phyloP scores from a whole-genome alignment of 1,140 invertebrate genomes.

The Thaumatotibia leucotreta region DNA sequence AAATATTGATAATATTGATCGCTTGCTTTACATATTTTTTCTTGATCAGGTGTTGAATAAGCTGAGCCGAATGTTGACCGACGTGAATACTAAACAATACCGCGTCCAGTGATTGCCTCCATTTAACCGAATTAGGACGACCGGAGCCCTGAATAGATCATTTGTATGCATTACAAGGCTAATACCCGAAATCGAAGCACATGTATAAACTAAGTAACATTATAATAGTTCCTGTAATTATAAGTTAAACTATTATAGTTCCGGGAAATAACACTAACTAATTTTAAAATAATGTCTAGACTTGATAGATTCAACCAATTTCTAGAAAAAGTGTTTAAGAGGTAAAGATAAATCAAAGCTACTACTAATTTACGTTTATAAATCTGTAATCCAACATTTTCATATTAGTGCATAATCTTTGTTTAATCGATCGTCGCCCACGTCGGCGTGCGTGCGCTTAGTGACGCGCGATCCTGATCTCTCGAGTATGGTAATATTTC shows the following conservation, averaged over 20 bases:
- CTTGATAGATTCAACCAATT: too few species aligned
- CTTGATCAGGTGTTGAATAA: constrained; percentile 18
- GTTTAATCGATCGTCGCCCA: neutral
- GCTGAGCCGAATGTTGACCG: neutral
- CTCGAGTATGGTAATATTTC: constrained; percentile 53
- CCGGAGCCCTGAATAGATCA: neutral
- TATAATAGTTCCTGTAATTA: constrained; percentile 10
- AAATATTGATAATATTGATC: constrained; percentile 19
- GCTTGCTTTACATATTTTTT: constrained; percentile 28
- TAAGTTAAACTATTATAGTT: neutral
- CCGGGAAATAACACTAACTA: neutral
- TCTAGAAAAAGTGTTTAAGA: too few species aligned
- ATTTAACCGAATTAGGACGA: constrained; percentile 10
- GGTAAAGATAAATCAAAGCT: too few species aligned
- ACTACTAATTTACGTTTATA: too few species aligned
- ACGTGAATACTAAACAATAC: neutral
- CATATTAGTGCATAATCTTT: neutral
- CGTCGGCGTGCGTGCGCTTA: neutral
- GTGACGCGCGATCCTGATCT: constrained; percentile 8
- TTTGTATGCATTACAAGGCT: neutral
- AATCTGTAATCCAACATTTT: neutral
- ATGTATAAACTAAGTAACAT: neutral
- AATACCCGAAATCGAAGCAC: constrained; percentile 9
- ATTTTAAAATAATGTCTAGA: too few species aligned
- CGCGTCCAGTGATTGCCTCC: neutral